Evolutionary conservation across 2,113 vertebrate species (phyloP).

Genomic region (Heptranchias perlo): DNA sequence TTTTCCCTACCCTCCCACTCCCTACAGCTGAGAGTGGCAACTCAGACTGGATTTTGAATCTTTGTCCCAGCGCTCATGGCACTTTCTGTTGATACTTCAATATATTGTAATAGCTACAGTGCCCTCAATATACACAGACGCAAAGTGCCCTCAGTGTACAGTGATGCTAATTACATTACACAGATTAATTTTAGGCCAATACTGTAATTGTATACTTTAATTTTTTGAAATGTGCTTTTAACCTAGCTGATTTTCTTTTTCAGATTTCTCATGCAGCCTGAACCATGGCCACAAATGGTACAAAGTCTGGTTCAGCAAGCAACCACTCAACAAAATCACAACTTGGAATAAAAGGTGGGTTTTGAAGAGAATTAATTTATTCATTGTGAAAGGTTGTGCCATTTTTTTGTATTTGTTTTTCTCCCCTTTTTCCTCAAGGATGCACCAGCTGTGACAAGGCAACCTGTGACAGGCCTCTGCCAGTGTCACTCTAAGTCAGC

Average conservation of each 20-base stretch:
- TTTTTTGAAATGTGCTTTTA: not conserved
- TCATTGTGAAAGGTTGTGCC: not conserved
- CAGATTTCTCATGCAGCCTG: not conserved
- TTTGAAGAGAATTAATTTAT: not conserved
- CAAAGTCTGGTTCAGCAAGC: constrained; percentile 4
- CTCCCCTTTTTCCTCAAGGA: not conserved
- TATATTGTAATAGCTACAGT: not conserved
- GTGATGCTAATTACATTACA: not conserved
- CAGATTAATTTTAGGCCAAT: not conserved
- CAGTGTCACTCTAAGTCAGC: not conserved
- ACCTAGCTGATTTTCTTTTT: not conserved
- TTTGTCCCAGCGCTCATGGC: not conserved
- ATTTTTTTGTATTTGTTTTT: not conserved
- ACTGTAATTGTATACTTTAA: not conserved
- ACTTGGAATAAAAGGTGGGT: constrained; percentile 29
- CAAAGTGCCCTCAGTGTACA: not conserved
- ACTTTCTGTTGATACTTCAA: not conserved
- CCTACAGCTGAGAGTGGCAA: not conserved
- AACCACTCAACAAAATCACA: constrained; percentile 9
- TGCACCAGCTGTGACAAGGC: not conserved
- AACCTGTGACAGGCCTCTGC: not conserved
- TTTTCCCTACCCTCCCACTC: not conserved
- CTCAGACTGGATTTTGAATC: not conserved
- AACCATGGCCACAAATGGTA: constrained; percentile 30
- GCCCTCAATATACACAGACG: not conserved